Evolutionary conservation across 2,888 invertebrate species (phyloP), one percentile per base, ranked within the genome.

Genomic region (Acanthosoma haemorrhoidale): DNA sequence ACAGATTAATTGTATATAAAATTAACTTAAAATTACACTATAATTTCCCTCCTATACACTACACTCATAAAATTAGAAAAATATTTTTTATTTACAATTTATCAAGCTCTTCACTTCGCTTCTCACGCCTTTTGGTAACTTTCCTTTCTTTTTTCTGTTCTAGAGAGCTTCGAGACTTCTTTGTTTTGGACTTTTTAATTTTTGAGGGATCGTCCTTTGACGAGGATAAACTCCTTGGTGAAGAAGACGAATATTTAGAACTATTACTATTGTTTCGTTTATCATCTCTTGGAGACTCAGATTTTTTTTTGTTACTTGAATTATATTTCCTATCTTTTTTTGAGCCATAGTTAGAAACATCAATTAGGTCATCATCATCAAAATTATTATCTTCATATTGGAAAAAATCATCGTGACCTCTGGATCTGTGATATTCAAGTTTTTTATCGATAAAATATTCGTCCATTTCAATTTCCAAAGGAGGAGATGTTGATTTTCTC

Each of bases 381-480:
- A 67, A 31, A 57, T 57, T 67, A 34, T 67, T 67, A 18, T 67
- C 67, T 25, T 67, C 67, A 34, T 67, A 67, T 21, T 67, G 67
- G 32, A 67, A 67, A 31, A 67, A 67, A 36, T 67, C 67, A 34
- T 67, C 67, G 6, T 67, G 51, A 6, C 67, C 67, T 16, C 67
- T 43, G 3, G 67, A 67, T 11, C 67, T 43, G 39, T 67, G 67
- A 18, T 57, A 67, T 31, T 67, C 67, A 2, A 67, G 43, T 31
- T 67, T 57, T 32, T 21, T 31, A 4, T 67, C 67, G 11, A 67
- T 67, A 15, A 39, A 64, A 31, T 67, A 43, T 34, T 67, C 67
- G 25, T 67, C 64, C 64, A 43, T 43, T 31, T 64, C 64, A 15
- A 64, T 67, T 36, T 67, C 43, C 3, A 51, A 34, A 21, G 67